Conservation (phyloP, 1,140 invertebrate genomes). For the Euglossa dilemma region DNA sequence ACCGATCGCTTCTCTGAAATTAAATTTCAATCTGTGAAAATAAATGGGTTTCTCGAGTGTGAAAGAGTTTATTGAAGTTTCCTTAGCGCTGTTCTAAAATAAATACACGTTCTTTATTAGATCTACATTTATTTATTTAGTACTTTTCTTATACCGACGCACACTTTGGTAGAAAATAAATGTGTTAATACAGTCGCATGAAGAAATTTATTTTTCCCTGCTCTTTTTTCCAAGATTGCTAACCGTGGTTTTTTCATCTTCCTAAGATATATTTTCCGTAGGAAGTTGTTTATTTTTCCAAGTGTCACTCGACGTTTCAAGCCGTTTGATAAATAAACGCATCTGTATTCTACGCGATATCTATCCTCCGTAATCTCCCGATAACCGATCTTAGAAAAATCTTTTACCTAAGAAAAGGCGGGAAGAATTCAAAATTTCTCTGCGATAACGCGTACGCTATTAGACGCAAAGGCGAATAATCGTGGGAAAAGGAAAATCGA, state of each 20-base stretch:
- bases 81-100: too few relatives aligned
- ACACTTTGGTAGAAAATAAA: too few relatives aligned
- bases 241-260: background rate
- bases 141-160: too few relatives aligned
- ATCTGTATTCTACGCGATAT: background rate
- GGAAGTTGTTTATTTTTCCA: background rate
- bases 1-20: too few relatives aligned
- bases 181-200: too few relatives aligned
- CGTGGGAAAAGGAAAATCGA: too few relatives aligned
- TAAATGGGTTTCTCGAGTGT: too few relatives aligned
- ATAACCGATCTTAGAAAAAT: background rate
- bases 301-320: slow-evolving; percentile 5
- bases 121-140: too few relatives aligned
- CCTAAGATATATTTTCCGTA: background rate
- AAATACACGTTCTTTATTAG: too few relatives aligned
- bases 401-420: background rate
- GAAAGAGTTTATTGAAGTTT: too few relatives aligned
- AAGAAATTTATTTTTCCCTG: background rate
- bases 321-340: slow-evolving; percentile 17
- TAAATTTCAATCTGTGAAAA: too few relatives aligned
- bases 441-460: background rate
- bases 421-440: background rate
- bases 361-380: background rate
- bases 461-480: too few relatives aligned
- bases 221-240: background rate